A percentile compares a stretch with the other conserved stretches of the same genome.
phyloP scores from a whole-genome alignment of 1,140 invertebrate species.

The Eurosta solidaginis region DNA sequence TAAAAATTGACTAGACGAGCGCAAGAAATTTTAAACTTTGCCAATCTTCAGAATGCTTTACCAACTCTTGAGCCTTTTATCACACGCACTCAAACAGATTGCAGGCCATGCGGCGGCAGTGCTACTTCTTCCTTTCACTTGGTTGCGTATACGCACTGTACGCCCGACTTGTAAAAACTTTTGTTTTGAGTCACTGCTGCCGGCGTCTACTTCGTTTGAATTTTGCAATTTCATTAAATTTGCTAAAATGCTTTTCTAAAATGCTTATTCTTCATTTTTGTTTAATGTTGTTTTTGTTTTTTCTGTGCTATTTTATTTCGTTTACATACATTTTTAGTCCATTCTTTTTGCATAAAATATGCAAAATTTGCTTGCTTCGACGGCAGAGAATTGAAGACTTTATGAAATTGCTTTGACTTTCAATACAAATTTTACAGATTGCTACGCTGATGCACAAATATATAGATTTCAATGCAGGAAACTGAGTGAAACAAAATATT shows the following conservation, averaged over 20 bases:
- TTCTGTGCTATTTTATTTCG: neutral
- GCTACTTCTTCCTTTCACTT: neutral
- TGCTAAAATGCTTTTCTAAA: slow-evolving; percentile 24
- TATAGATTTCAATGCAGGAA: neutral
- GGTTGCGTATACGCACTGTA: slow-evolving; percentile 18
- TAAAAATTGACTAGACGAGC: slow-evolving; percentile 23
- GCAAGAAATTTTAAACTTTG: slow-evolving; percentile 22
- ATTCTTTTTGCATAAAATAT: neutral
- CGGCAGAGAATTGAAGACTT: neutral
- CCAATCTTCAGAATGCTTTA: neutral
- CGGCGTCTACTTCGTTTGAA: neutral
- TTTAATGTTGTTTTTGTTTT: neutral
- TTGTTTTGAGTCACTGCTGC: neutral
- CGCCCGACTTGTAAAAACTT: neutral
- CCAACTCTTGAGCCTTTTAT: neutral
- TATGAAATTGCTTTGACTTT: slow-evolving; percentile 11
- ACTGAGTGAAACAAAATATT: neutral
- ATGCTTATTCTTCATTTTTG: slow-evolving; percentile 24
- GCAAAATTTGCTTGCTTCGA: neutral
- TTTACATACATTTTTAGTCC: slow-evolving; percentile 13
- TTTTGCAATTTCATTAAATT: slow-evolving; percentile 28
- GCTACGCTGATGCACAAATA: neutral
- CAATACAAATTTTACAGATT: neutral
- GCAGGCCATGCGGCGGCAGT: too few species aligned
- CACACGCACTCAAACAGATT: neutral